phyloP scores from a whole-genome alignment of 2,888 invertebrate genomes.

The Listrodromus nycthemerus region DNA sequence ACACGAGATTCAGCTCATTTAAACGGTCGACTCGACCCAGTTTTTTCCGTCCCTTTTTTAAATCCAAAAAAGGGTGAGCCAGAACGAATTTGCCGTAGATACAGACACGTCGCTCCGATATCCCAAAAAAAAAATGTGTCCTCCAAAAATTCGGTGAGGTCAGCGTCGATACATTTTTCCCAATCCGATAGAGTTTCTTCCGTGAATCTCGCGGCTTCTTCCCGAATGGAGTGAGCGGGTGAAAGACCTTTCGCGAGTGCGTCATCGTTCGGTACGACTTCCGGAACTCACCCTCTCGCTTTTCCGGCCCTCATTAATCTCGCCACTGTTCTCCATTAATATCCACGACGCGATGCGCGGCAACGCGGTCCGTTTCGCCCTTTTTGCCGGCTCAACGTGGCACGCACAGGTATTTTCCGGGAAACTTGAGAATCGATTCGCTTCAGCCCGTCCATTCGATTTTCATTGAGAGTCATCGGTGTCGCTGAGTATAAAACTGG shows the following conservation, averaged over 20 bases:
- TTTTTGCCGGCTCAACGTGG: not conserved
- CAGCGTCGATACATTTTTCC: not conserved
- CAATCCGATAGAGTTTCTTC: not conserved
- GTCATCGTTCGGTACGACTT: constrained; percentile 1
- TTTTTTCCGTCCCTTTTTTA: no score
- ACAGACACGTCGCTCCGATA: not conserved
- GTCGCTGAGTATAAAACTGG: constrained; percentile 10
- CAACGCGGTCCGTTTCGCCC: not conserved
- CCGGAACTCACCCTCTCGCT: not conserved
- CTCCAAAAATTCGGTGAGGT: not conserved
- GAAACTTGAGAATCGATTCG: constrained; percentile 21
- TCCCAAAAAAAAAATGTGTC: not conserved
- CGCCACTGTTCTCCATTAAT: constrained; percentile 9
- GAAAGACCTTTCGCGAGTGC: constrained; percentile 8
- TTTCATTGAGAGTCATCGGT: constrained; percentile 33
- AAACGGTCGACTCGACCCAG: no score
- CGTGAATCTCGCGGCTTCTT: not conserved
- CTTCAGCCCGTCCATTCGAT: constrained; percentile 9
- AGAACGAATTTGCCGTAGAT: not conserved
- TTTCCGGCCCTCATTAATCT: not conserved
- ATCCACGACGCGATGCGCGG: not conserved
- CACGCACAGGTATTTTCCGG: constrained; percentile 18
- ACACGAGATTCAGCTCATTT: no score
- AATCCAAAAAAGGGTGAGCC: no score
- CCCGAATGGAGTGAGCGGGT: no score